Base-by-base conservation (phyloP, 2,888 invertebrate genomes). In the Rhingia rostrata region DNA sequence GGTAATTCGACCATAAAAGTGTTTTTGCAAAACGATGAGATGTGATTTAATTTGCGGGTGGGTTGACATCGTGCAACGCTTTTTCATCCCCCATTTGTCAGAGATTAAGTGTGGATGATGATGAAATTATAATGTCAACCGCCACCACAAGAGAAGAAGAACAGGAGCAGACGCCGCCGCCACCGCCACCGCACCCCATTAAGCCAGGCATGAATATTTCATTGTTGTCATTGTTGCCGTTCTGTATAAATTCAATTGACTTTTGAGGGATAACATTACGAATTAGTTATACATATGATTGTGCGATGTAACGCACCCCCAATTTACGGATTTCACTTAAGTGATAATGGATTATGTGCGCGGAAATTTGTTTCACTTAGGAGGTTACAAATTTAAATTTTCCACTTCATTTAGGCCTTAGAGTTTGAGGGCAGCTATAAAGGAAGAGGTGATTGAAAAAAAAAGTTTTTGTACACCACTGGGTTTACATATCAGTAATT, bases 21-120 rank as follows among this genome's bases (percentile, higher is more conserved):
- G 90, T 89, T 22, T n/a, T 88, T 89, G 88, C 87, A 88, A 89
- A 89, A 87, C 88, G 89, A 87, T 89, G 88, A 87, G 87, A 88
- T 88, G 88, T 88, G 84, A 86, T 87, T 87, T 87, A 87, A 87
- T 87, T 87, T 87, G 87, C 77, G 87, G 84, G 86, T 86, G 87
- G 87, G 86, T 81, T 86, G 85, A 80, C 64, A 73, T 37, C 35
- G 60, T 33, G 58, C 33, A 32, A 22, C 37, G 61, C 49, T 79
- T n/a, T 32, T 74, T 75, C 84, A 75, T 83, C 75, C 86, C 87
- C 85, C 82, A 78, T 82, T 81, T 77, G 66, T 69, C 63, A 58
- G 41, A 43, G 58, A 69, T 63, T 69, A 82, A 81, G 81, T 82
- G 82, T 77, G 77, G 77, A 86, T 78, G 77, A 74, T 78, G 80